Evolutionary conservation across 2,888 invertebrate species (phyloP), one percentile per base, ranked within the genome.

Genomic region (Nomada lathburiana): DNA sequence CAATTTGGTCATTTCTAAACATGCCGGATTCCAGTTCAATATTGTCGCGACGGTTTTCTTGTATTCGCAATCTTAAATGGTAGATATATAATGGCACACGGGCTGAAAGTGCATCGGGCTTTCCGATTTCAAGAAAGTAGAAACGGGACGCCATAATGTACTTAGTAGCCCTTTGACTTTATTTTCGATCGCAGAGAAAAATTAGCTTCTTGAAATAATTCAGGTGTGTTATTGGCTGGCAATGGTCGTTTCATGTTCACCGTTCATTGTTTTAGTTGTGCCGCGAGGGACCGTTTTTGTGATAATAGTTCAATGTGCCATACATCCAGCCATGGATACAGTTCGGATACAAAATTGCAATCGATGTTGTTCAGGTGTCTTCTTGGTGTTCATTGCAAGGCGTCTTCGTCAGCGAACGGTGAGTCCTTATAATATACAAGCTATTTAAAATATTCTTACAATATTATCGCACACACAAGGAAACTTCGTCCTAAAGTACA

Each of bases 201-300:
- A 93, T 93, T 93, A 92, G 92, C 93, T 92, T 91, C 92, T 92
- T 91, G 91, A 92, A 92, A 92, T 92, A 92, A 92, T 92, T 90
- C 92, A 92, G 93, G 93, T 92, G 93, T 93, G 92, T 93, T 93
- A 93, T 92, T 93, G 92, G 92, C 93, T 90, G 89, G 90, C 90
- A 92, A 92, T 93, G 93, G 92, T 92, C 91, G 93, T 93, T 93
- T 93, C 92, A 93, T 93, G 92, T 93, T 91, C 90, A 89, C 90
- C 91, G 91, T 91, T 91, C 89, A 92, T 94, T 93, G 92, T 93
- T 93, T 92, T 90, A 87, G 88, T 86, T 88, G 86, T 91, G 86
- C 89, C 88, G 86, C 90, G 86, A 86, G 89, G 88, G 90, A 87
- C 86, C 86, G 90, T 90, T 89, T 93, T 93, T 92, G 91, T 91